These are phyloP conservation scores for Octomys mimax DNA, from an alignment of 2,797 vertebrate genomes.

Conservation along the genomic window DNA sequence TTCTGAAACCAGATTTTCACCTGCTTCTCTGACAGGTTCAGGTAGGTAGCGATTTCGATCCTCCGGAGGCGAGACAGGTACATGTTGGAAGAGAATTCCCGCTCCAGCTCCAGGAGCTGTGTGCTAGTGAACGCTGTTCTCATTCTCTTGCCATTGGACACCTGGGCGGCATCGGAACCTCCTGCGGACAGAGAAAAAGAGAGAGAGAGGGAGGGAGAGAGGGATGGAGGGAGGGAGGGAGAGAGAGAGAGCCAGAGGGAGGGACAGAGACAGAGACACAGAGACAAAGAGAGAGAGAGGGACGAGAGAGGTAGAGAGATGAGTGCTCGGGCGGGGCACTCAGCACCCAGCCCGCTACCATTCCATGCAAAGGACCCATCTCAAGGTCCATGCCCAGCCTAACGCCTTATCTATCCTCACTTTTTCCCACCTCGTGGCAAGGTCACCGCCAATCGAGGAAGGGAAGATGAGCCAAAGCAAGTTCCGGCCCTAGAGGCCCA, in stretches of 20 bases:
- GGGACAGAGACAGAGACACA: conserved; percentile 22
- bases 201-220: conserved; percentile 19
- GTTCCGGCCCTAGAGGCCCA: neutral
- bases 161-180: conserved; percentile 92
- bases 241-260: neutral
- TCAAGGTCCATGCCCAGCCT: neutral
- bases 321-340: neutral
- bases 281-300: neutral
- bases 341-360: neutral
- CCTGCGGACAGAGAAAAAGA: conserved; percentile 87
- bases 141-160: conserved; percentile 98
- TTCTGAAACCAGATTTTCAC: conserved; percentile 99
- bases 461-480: neutral
- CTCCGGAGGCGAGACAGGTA: conserved; percentile 97
- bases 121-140: conserved; percentile 99
- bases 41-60: conserved; percentile 98
- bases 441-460: neutral
- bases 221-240: too few relatives aligned
- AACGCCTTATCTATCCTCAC: neutral
- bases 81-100: conserved; percentile 99
- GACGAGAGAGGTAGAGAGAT: conserved; percentile 4
- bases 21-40: conserved; percentile 98
- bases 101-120: conserved; percentile 97
- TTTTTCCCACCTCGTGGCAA: neutral
- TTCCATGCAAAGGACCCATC: neutral